Evolutionary conservation across 2,797 vertebrate species (phyloP).

Genomic region (Micropoecilia bifurca): DNA sequence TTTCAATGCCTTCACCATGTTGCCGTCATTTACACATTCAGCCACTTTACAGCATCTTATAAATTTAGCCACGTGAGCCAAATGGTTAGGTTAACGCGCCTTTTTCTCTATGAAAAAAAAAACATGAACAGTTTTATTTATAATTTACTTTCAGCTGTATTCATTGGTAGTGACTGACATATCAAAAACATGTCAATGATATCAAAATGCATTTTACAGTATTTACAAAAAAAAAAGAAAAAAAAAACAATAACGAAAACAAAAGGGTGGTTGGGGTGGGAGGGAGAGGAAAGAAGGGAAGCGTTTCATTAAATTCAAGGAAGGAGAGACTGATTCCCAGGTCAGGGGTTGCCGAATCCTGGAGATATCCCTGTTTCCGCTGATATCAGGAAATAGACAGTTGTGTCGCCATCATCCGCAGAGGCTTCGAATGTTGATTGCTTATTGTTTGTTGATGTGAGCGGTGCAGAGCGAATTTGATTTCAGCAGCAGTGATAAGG

Average conservation of each 20-base stretch:
- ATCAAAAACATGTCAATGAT: slow-evolving; percentile 87
- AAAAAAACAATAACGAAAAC: slow-evolving; percentile 71
- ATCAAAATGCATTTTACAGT: slow-evolving; percentile 87
- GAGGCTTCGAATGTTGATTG: slow-evolving; percentile 55
- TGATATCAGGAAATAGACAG: slow-evolving; percentile 66
- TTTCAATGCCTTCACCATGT: slow-evolving; percentile 53
- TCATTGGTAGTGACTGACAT: slow-evolving; percentile 86
- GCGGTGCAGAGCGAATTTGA: slow-evolving; percentile 49
- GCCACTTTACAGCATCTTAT: slow-evolving; percentile 41
- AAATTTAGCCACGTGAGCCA: slow-evolving; percentile 68
- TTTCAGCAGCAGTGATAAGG: slow-evolving; percentile 50
- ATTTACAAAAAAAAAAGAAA: slow-evolving; percentile 78
- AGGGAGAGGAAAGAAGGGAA: slow-evolving; percentile 49
- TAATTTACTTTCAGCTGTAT: slow-evolving; percentile 86
- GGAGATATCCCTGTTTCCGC: slow-evolving; percentile 69
- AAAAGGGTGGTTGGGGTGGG: slow-evolving; percentile 33
- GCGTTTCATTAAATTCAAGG: slow-evolving; percentile 57
- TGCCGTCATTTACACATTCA: slow-evolving; percentile 69
- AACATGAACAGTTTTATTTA: slow-evolving; percentile 83
- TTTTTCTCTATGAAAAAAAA: slow-evolving; percentile 69
- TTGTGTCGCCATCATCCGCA: slow-evolving; percentile 45
- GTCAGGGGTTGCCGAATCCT: slow-evolving; percentile 55
- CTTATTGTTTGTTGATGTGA: slow-evolving; percentile 43
- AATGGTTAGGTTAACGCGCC: slow-evolving; percentile 73
- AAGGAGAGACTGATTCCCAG: slow-evolving; percentile 50